Conservation (phyloP, 1,140 invertebrate species). For the Araneus ventricosus region DNA sequence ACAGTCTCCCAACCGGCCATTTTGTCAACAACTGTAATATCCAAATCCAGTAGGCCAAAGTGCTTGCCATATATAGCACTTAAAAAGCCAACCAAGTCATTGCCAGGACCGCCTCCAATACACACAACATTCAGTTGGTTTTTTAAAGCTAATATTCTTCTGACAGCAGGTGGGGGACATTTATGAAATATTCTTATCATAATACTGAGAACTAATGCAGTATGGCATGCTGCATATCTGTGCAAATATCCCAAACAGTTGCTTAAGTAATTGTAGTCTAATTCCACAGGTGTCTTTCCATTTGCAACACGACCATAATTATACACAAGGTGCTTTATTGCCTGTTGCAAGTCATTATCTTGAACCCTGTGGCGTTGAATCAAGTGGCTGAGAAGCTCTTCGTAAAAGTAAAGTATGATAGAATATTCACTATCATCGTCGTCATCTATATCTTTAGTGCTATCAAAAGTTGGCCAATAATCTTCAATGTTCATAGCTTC, state of each 20-base stretch:
- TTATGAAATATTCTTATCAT: constrained; percentile 47
- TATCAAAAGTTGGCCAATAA: constrained; percentile 55
- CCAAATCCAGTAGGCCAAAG: neutral
- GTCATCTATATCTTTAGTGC: neutral
- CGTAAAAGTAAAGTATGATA: constrained; percentile 55
- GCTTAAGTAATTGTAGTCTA: constrained; percentile 35
- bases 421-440: constrained; percentile 58
- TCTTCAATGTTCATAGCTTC: constrained; percentile 49
- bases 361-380: neutral
- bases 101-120: constrained; percentile 34
- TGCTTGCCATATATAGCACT: constrained; percentile 54
- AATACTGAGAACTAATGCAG: constrained; percentile 42
- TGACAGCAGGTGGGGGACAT: constrained; percentile 1
- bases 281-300: constrained; percentile 33
- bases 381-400: neutral
- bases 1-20: neutral
- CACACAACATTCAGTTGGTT: neutral
- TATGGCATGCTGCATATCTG: constrained; percentile 43
- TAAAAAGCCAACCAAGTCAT: constrained; percentile 13
- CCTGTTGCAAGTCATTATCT: neutral
- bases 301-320: constrained; percentile 27
- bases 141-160: constrained; percentile 38
- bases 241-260: constrained; percentile 49
- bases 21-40: constrained; percentile 28
- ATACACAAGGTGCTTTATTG: constrained; percentile 9